Conservation (phyloP, 2,113 vertebrate species). For the Genyomyrus donnyi region DNA sequence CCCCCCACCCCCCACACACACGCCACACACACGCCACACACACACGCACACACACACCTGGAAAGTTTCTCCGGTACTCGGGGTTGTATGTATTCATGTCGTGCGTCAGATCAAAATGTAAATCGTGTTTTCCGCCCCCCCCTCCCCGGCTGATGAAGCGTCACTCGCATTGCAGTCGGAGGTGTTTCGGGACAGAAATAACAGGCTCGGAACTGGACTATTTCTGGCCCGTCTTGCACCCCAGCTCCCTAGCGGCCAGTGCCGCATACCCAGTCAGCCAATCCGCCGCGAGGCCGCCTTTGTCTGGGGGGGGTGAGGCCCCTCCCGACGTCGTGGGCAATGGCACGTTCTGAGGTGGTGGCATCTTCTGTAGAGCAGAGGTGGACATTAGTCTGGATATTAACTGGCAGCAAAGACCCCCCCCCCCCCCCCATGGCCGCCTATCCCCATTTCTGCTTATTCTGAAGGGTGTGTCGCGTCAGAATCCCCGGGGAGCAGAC, state of each 20-base stretch:
- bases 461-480: not conserved
- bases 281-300: not conserved
- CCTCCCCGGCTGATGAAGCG: conserved; percentile 30
- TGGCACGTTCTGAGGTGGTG: not conserved
- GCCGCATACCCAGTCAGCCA: conserved; percentile 34
- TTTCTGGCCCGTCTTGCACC: conserved; percentile 1
- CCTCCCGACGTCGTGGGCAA: not conserved
- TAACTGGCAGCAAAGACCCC: not conserved
- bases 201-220: not conserved
- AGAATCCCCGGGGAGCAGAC: not conserved
- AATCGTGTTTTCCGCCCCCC: not conserved
- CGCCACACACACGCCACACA: not conserved
- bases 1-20: too few species aligned
- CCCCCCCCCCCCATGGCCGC: not conserved
- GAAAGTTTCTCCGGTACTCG: not conserved
- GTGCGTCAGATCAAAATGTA: conserved; percentile 5
- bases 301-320: not conserved
- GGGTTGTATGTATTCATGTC: not conserved
- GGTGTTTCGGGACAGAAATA: conserved; percentile 14
- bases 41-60: not conserved
- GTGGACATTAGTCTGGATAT: not conserved
- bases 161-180: conserved; percentile 17
- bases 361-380: not conserved
- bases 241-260: conserved; percentile 13
- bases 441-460: not conserved